A percentile compares a stretch with the other conserved stretches of the same genome.
These are phyloP conservation scores for Cryptoblepharus egeriae DNA, from an alignment of 2,797 vertebrate genomes.

Conservation along the genomic window DNA sequence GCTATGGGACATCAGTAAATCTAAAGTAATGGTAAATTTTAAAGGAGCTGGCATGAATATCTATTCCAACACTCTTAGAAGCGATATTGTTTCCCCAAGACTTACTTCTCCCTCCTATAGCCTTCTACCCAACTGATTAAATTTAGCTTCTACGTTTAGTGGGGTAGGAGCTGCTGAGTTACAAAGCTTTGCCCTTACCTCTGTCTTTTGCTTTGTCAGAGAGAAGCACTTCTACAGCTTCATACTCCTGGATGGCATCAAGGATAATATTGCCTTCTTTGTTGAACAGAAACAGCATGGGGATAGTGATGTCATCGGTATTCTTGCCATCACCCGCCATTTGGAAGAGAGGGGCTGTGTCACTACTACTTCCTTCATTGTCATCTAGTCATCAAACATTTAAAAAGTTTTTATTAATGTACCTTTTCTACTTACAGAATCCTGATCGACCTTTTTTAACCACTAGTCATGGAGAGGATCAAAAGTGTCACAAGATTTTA, in stretches of 20 bases:
- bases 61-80: background rate
- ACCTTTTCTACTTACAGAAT: background rate
- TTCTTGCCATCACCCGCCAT: conserved; percentile 97
- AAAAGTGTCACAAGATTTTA: too few species aligned
- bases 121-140: background rate
- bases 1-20: background rate
- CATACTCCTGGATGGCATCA: conserved; percentile 91
- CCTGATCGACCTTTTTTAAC: background rate
- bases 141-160: background rate
- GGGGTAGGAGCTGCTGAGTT: background rate
- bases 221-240: conserved; percentile 94
- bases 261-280: conserved; percentile 97
- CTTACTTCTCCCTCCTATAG: background rate
- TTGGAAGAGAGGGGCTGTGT: conserved; percentile 98
- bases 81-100: background rate
- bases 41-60: background rate
- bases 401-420: background rate
- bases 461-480: too few species aligned
- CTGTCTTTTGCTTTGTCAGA: conserved; percentile 96
- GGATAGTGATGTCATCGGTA: conserved; percentile 92
- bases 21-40: background rate
- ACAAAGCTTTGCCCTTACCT: conserved; percentile 79
- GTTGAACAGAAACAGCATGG: conserved; percentile 96
- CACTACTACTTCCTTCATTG: conserved; percentile 98
- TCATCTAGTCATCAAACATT: conserved; percentile 83